phyloP scores from a whole-genome alignment of 92 coral and sea anemone genomes.

The Paramuricea clavata region DNA sequence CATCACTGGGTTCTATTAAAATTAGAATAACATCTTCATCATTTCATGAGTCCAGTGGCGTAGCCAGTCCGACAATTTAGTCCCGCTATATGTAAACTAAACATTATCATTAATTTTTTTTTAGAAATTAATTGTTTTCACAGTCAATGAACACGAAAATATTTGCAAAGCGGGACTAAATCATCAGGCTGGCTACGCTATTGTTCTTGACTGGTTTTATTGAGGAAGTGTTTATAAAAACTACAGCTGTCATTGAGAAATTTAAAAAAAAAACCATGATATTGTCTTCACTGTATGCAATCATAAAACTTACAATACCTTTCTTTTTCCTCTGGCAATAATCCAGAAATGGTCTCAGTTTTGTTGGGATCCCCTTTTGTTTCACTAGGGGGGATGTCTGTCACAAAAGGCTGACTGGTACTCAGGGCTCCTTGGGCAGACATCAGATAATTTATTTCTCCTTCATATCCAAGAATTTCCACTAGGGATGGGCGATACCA shows the following conservation, averaged over 20 bases:
- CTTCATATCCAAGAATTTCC: conserved; percentile 61
- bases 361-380: conserved; percentile 37
- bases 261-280: too few relatives aligned
- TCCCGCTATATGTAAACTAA: too few relatives aligned
- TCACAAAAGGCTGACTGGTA: conserved; percentile 49
- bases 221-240: neutral
- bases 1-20: conserved; percentile 35
- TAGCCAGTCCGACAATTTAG: too few relatives aligned
- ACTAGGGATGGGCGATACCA: too few relatives aligned
- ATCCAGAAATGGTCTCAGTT: conserved; percentile 34
- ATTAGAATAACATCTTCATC: neutral
- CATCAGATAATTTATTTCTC: conserved; percentile 49
- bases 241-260: neutral
- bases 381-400: neutral
- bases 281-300: neutral
- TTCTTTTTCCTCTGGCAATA: conserved; percentile 47
- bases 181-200: too few relatives aligned
- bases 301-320: conserved; percentile 21
- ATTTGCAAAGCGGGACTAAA: too few relatives aligned
- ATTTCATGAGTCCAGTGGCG: too few relatives aligned
- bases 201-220: neutral
- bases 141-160: too few relatives aligned
- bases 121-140: too few relatives aligned
- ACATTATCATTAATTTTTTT: too few relatives aligned
- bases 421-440: conserved; percentile 41